Conservation (phyloP, 2,113 vertebrate genomes). For the Aegotheles bennettii region DNA sequence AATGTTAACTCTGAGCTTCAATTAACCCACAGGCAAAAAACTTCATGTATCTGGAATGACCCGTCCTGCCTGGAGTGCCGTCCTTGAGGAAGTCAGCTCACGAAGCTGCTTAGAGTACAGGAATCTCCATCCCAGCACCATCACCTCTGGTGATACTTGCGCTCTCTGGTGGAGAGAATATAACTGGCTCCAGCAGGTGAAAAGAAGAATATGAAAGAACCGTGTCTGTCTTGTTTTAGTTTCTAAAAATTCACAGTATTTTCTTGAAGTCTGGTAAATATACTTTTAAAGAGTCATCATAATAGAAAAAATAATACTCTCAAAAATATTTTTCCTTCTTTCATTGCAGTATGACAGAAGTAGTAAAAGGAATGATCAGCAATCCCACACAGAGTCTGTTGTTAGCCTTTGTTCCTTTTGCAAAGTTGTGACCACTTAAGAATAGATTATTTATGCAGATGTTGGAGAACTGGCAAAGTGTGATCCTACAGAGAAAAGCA, state of each 20-base stretch:
- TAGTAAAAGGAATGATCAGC: neutral
- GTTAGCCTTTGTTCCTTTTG: neutral
- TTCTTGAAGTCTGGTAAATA: neutral
- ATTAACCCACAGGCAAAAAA: neutral
- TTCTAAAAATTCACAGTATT: neutral
- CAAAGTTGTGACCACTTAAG: neutral
- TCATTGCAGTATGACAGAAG: neutral
- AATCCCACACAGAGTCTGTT: neutral
- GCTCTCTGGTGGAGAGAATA: constrained; percentile 33
- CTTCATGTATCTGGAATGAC: neutral
- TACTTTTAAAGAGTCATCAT: neutral
- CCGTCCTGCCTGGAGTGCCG: accelerated
- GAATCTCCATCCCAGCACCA: neutral
- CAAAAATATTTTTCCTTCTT: neutral
- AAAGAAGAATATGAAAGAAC: neutral
- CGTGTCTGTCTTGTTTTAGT: neutral
- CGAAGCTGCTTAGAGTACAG: accelerated
- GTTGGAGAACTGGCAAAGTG: neutral
- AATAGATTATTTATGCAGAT: neutral
- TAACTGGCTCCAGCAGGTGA: neutral
- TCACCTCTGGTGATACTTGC: neutral
- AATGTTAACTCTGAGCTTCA: neutral
- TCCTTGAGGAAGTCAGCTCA: neutral
- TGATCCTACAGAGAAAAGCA: neutral
- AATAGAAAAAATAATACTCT: neutral